Evolutionary conservation across 2,888 invertebrate genomes (phyloP), one percentile per base, ranked within the genome.

Genomic region (Lysandra coridon): DNA sequence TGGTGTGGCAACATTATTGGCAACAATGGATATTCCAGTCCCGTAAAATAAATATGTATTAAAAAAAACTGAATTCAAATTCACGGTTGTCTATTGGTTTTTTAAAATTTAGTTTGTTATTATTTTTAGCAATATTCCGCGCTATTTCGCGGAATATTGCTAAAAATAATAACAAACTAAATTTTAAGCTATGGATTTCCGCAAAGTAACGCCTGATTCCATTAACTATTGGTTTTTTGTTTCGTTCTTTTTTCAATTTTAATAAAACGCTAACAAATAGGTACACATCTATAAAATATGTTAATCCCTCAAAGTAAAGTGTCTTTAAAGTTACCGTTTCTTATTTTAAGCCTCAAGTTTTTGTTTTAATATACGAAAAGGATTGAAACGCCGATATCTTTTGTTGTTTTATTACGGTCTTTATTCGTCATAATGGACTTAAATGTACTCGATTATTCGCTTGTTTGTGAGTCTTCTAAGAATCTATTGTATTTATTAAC

Each of bases 401-500:
- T 75, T 49, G 23, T 75, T 30, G 10, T 49, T 1, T 75, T 75
- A 75, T 14, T 57, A 30, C 57, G 33, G 17, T 53, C 30, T 76
- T 76, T 76, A 76, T 53, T 33, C 12, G 33, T 76, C 12, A 23
- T 17, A 53, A 76, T 76, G 33, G 49, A 53, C 30, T 57, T 76
- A 76, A 76, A 23, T 30, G 49, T 57, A 33, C 76, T 53, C 76
- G 76, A 76, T 76, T 57, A 76, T 76, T 57, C 6, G 57, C 53
- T 57, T 76, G 57, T 76, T 76, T 76, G 76, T 76, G 7, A 53
- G 33, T 76, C 33, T 76, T 53, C 76, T 76, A 23, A 33, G 76
- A 76, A 76, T 1, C 76, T 49, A 14, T 76, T 76, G 76, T 76
- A 33, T 10, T 33, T 49, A 53, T 14, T 23, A 74, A 49, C 74